phyloP scores from a whole-genome alignment of 2,113 vertebrate species.

The Prolemur simus region DNA sequence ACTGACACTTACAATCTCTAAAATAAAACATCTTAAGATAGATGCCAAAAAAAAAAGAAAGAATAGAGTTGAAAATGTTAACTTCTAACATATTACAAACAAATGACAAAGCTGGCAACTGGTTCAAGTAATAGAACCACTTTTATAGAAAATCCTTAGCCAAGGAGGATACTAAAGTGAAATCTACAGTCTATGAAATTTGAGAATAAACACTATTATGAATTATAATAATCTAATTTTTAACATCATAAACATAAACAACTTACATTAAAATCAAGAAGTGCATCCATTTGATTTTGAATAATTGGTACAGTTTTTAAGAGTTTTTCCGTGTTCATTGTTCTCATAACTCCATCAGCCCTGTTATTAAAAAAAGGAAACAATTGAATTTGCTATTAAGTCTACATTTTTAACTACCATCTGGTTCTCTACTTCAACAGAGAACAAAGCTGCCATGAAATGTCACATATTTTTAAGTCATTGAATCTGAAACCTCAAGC shows the following conservation, averaged over 20 bases:
- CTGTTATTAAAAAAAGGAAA: conserved; percentile 80
- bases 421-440: conserved; percentile 36
- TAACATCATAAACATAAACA: conserved; percentile 34
- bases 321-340: conserved; percentile 98
- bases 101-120: background rate
- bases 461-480: conserved; percentile 8
- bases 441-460: conserved; percentile 38
- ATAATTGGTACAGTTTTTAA: conserved; percentile 96
- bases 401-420: background rate
- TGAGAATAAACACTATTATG: background rate
- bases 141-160: conserved; percentile 14
- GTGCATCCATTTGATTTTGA: conserved; percentile 95
- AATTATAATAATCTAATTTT: background rate
- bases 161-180: background rate
- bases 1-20: background rate
- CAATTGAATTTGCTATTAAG: conserved; percentile 55
- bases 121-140: background rate
- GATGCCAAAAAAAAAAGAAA: background rate
- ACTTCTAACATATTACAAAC: conserved; percentile 15
- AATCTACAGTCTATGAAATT: background rate
- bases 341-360: conserved; percentile 98
- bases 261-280: conserved; percentile 97
- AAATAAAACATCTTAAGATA: background rate
- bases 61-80: conserved; percentile 1
- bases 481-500: conserved; percentile 23